Base-by-base conservation (phyloP, 2,888 invertebrate species). In the Eudemis profundana region DNA sequence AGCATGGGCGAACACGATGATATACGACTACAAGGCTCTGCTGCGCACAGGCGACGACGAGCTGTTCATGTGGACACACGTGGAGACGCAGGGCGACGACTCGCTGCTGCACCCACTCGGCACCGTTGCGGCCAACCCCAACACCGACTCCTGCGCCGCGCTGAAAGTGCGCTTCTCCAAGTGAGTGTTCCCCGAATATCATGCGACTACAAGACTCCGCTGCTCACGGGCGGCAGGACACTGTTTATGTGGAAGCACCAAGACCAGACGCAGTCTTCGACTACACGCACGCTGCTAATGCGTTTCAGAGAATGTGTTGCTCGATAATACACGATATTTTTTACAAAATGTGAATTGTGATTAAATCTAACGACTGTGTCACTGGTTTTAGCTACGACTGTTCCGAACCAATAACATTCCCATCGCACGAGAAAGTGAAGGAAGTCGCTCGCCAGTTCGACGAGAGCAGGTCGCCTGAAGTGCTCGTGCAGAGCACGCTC, bases 1-100 rank as follows among this genome's bases (percentile, higher is more conserved):
- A 70, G 97, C 97, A 27, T 98, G 98, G 98, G 97, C 96, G 3
- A 98, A 98, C 85, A 97, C 97, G 0, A 96, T 98, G 67, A 94
- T 98, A 66, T 98, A 96, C 87, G 98, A 98, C 89, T 98, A 97
- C 86, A 97, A 96, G 78, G 95, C 96, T 73, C 95, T 96, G 77
- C 89, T 98, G 60, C 96, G 96, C 77, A 95, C 94, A 12, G 97
- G 97, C 60, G 95, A 95, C 14, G 95, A 96, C 85, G 96, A 96
- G 3, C 92, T 98, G 49, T 96, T 96, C 78, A 97, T 97, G 93
- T 98, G 98, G 97, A 96, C 96, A 0, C 96, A 96, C 83, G 96
- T 96, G 0, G 96, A 97, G 77, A 95, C 95, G 71, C 94, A 94
- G 77, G 95, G 96, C 49, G 96, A 96, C 72, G 97, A 97, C 81